phyloP scores from a whole-genome alignment of 2,888 invertebrate species.

The Ethmia dodecea region DNA sequence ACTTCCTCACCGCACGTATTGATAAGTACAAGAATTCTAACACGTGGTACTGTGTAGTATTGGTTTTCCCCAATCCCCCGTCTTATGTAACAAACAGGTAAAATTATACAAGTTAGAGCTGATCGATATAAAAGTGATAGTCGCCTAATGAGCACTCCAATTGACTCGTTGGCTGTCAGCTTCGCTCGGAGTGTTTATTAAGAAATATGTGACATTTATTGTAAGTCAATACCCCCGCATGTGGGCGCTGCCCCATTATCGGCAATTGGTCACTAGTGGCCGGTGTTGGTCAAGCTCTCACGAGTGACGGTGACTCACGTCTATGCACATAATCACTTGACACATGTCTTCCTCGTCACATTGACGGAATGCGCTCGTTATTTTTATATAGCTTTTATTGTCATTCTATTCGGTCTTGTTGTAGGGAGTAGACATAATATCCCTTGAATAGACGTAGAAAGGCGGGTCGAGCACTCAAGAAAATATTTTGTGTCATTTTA shows the following conservation, averaged over 20 bases:
- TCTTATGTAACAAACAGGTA: too few relatives aligned
- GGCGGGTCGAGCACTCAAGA: too few relatives aligned
- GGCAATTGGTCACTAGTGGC: constrained; percentile 47
- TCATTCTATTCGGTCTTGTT: constrained; percentile 22
- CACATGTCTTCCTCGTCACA: constrained; percentile 48
- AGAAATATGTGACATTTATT: constrained; percentile 72
- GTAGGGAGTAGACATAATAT: too few relatives aligned
- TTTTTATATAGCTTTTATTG: constrained; percentile 51
- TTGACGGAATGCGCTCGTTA: constrained; percentile 38
- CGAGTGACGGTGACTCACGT: constrained; percentile 20
- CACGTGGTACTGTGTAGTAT: too few relatives aligned
- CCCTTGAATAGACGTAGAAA: too few relatives aligned
- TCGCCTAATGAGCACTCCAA: constrained; percentile 16
- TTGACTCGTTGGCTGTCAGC: constrained; percentile 18
- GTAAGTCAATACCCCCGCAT: constrained; percentile 73
- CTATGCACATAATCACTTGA: constrained; percentile 31
- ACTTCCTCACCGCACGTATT: too few relatives aligned
- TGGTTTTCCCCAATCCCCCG: too few relatives aligned
- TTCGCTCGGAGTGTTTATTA: constrained; percentile 48
- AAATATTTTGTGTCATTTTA: too few relatives aligned
- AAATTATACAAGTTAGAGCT: too few relatives aligned
- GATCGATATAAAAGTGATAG: constrained; percentile 12
- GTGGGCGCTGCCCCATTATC: constrained; percentile 58
- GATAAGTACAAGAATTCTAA: too few relatives aligned
- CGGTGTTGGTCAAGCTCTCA: constrained; percentile 37